phyloP scores from a whole-genome alignment of 1,140 invertebrate genomes.

The Rhynchophorus ferrugineus region DNA sequence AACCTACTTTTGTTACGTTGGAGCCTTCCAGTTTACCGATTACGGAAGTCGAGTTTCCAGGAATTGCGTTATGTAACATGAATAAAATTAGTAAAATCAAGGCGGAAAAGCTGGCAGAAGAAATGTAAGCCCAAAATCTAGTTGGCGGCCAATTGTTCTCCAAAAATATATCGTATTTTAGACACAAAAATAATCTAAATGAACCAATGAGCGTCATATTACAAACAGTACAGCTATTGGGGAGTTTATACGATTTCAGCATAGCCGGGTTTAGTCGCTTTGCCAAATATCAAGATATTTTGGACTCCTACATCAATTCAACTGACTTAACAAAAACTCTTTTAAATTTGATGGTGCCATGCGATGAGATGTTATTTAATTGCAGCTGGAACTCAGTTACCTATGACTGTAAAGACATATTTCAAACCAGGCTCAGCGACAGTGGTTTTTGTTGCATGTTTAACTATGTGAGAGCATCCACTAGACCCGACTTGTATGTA shows the following conservation, averaged over 20 bases:
- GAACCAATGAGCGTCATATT: conserved; percentile 6
- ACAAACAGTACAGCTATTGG: conserved; percentile 20
- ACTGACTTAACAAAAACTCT: background rate
- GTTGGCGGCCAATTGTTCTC: too few species aligned
- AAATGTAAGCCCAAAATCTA: conserved; percentile 40
- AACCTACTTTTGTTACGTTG: conserved; percentile 44
- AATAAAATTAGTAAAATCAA: conserved; percentile 47
- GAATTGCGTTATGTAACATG: conserved; percentile 46
- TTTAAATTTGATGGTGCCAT: conserved; percentile 46
- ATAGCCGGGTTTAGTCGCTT: conserved; percentile 11
- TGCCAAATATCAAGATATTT: conserved; percentile 18
- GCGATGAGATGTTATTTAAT: conserved; percentile 42
- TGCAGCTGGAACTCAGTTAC: conserved; percentile 43
- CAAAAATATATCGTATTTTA: too few species aligned
- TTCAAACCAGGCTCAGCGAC: conserved; percentile 44
- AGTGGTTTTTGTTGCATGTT: conserved; percentile 53
- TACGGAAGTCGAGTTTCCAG: conserved; percentile 46
- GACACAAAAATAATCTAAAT: background rate
- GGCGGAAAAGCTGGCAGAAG: conserved; percentile 30
- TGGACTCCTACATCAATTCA: conserved; percentile 18
- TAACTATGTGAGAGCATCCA: conserved; percentile 40
- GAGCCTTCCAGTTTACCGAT: conserved; percentile 45
- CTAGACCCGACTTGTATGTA: conserved; percentile 7
- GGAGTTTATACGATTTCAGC: conserved; percentile 26
- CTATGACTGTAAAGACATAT: conserved; percentile 42